phyloP scores from a whole-genome alignment of 2,888 invertebrate genomes.

The Lagria hirta region DNA sequence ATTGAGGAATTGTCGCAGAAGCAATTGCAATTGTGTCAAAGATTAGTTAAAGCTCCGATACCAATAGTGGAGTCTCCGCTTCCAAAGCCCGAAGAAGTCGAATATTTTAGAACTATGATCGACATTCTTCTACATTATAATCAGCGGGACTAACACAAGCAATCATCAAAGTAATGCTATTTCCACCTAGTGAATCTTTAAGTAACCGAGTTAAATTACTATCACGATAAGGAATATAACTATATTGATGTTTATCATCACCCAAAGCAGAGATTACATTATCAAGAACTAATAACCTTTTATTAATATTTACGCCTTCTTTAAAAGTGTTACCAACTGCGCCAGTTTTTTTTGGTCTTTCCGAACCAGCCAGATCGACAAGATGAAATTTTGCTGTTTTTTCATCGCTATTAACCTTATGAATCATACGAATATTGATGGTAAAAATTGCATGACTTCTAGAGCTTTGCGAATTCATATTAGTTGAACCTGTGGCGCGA shows the following conservation, averaged over 20 bases:
- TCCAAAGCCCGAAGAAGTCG: no score
- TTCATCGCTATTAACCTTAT: conserved; percentile 61
- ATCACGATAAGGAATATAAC: conserved; percentile 86
- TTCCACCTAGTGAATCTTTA: conserved; percentile 94
- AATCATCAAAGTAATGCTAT: conserved; percentile 91
- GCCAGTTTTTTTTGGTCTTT: conserved; percentile 85
- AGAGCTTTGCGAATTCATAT: conserved; percentile 89
- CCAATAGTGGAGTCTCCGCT: no score
- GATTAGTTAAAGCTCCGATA: no score
- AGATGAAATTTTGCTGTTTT: conserved; percentile 84
- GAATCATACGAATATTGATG: conserved; percentile 66
- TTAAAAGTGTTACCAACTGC: conserved; percentile 85
- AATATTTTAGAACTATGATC: no score
- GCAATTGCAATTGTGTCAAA: no score
- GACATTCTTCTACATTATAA: conserved; percentile 82
- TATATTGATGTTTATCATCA: conserved; percentile 60
- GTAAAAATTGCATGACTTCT: conserved; percentile 91
- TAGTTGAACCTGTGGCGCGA: conserved; percentile 83
- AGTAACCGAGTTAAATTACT: conserved; percentile 88
- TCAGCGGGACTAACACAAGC: conserved; percentile 94
- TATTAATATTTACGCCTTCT: conserved; percentile 91
- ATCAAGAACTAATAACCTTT: conserved; percentile 85
- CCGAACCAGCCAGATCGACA: conserved; percentile 91
- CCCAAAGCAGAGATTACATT: conserved; percentile 93
- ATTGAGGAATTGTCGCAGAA: no score